Percentiles rank a stretch among this genome's conserved stretches.
These are phyloP conservation scores for Pelochelys cantorii DNA, from an alignment of 2,797 vertebrate species.

Conservation along the genomic window DNA sequence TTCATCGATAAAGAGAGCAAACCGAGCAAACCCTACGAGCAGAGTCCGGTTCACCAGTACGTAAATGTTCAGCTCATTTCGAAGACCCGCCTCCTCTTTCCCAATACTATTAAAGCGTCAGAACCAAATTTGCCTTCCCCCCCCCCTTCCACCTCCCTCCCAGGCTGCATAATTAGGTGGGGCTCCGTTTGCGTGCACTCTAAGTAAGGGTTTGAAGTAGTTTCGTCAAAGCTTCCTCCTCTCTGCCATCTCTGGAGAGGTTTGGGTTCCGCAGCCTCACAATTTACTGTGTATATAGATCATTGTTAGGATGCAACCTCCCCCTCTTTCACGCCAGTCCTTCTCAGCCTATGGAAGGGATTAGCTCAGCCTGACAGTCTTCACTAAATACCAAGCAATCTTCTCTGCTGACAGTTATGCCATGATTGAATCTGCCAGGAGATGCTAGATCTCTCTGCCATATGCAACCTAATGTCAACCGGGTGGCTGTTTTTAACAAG, in stretches of 20 bases:
- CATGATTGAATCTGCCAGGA: background rate
- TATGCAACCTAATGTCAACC: constrained; percentile 67
- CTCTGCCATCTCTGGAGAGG: background rate
- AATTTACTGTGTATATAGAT: background rate
- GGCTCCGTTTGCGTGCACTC: background rate
- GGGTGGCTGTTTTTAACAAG: constrained; percentile 65
- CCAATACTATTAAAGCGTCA: background rate
- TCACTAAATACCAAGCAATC: background rate
- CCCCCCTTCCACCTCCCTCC: no score
- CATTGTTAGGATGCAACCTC: rapidly evolving
- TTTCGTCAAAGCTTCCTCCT: background rate
- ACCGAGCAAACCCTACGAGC: no score
- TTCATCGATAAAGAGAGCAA: no score
- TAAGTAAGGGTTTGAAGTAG: background rate
- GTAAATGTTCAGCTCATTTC: background rate
- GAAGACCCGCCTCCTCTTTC: background rate
- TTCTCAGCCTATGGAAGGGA: rapidly evolving
- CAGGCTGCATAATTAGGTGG: background rate
- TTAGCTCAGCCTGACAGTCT: rapidly evolving
- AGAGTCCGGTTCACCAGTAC: background rate
- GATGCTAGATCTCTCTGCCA: constrained; percentile 49
- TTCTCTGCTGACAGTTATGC: background rate
- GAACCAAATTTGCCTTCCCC: background rate
- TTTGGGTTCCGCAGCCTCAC: background rate
- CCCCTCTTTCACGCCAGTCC: rapidly evolving